These are phyloP conservation scores for Spilosoma lubricipeda DNA, from an alignment of 2,888 invertebrate genomes.

Conservation along the genomic window DNA sequence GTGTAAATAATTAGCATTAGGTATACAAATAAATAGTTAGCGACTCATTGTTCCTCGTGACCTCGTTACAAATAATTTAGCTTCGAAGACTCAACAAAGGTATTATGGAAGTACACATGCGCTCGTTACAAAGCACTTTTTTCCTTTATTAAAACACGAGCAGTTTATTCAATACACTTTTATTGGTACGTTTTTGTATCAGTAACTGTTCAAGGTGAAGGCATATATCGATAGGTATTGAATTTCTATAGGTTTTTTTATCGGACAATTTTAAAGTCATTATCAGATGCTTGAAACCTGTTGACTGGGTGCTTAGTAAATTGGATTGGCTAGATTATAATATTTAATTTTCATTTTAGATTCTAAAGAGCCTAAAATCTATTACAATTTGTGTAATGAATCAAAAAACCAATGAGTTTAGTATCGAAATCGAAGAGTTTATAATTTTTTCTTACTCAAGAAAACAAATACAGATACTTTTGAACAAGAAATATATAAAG, in stretches of 20 bases:
- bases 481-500: background rate
- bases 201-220: slow-evolving; percentile 20
- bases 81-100: slow-evolving; percentile 9
- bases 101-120: background rate
- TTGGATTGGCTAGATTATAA: background rate
- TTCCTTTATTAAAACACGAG: slow-evolving; percentile 5
- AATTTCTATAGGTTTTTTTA: background rate
- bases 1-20: slow-evolving; percentile 5
- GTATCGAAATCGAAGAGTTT: background rate
- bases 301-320: background rate
- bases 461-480: background rate
- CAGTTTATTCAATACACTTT: slow-evolving; percentile 3
- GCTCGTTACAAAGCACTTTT: slow-evolving; percentile 5
- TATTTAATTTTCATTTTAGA: background rate
- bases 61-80: slow-evolving; percentile 22
- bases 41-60: slow-evolving; percentile 10
- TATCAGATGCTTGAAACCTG: slow-evolving; percentile 1
- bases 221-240: slow-evolving; percentile 9
- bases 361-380: background rate
- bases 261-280: background rate
- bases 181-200: background rate
- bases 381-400: too few species aligned
- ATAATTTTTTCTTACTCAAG: background rate
- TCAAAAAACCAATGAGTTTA: too few species aligned
- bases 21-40: slow-evolving; percentile 9